phyloP scores from a whole-genome alignment of 2,113 vertebrate species.

The Cathartes aura region DNA sequence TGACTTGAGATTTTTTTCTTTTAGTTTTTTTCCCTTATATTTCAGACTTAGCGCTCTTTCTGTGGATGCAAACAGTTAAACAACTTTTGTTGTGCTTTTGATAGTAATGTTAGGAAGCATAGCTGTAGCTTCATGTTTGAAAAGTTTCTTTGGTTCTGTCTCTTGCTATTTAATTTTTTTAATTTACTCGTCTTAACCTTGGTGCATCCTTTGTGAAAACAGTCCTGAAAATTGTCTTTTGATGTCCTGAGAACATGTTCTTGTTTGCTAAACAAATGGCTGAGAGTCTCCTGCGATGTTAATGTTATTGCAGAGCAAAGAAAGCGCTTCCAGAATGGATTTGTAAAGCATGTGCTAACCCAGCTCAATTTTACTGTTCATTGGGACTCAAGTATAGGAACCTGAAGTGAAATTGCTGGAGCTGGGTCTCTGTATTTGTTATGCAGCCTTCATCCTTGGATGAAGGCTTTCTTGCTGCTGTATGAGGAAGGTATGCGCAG shows the following conservation, averaged over 20 bases:
- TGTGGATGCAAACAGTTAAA: background rate
- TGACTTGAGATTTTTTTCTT: background rate
- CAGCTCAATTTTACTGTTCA: fast-evolving
- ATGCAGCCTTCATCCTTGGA: background rate
- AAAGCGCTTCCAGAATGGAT: fast-evolving
- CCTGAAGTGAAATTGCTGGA: background rate
- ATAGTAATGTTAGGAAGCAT: fast-evolving
- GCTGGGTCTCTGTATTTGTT: background rate
- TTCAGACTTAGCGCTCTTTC: background rate
- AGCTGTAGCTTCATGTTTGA: background rate
- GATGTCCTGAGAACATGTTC: background rate
- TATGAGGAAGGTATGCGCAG: background rate
- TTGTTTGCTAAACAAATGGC: background rate
- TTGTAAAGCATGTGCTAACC: background rate
- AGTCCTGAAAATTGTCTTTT: background rate
- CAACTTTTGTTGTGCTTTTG: background rate
- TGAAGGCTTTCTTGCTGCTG: background rate
- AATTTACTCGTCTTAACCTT: background rate
- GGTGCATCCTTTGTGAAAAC: background rate
- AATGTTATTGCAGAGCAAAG: background rate
- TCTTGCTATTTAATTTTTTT: background rate
- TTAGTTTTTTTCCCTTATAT: fast-evolving
- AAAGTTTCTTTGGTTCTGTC: background rate
- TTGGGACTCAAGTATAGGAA: background rate
- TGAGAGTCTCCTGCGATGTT: background rate